Conservation (phyloP, 2,797 vertebrate species). For the Eupleurogrammus muticus region DNA sequence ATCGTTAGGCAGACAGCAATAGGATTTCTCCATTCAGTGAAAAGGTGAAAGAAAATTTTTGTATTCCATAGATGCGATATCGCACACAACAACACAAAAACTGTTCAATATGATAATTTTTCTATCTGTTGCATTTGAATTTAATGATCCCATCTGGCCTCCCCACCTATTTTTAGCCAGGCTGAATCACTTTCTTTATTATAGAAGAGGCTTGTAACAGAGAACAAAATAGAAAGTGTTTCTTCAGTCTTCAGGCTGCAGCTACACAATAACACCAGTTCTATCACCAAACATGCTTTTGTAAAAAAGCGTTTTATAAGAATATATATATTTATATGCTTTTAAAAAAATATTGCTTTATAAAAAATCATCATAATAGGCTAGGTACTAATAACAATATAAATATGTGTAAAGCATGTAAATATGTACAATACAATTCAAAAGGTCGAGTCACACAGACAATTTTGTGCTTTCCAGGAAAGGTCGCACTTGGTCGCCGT, state of each 20-base stretch:
- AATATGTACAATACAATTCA: too few relatives aligned
- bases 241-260: conserved; percentile 26
- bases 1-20: conserved; percentile 36
- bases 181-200: conserved; percentile 23
- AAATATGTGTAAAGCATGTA: too few relatives aligned
- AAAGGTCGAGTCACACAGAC: too few relatives aligned
- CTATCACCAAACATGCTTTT: too few relatives aligned
- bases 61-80: not conserved
- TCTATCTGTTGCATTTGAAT: conserved; percentile 9
- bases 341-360: too few relatives aligned
- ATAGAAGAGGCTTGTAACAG: conserved; percentile 26
- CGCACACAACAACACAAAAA: conserved; percentile 4
- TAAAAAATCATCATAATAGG: too few relatives aligned
- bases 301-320: too few relatives aligned
- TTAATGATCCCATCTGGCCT: conserved; percentile 13
- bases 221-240: conserved; percentile 27
- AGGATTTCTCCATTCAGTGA: conserved; percentile 1
- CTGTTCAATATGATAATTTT: not conserved
- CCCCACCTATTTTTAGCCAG: conserved; percentile 13
- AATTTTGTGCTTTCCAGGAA: too few relatives aligned
- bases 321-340: too few relatives aligned
- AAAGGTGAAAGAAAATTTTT: not conserved
- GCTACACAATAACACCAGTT: conserved; percentile 24
- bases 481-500: too few relatives aligned
- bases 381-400: too few relatives aligned